These are phyloP conservation scores for Pyrgilauda ruficollis DNA, from an alignment of 2,113 vertebrate species.

Conservation along the genomic window DNA sequence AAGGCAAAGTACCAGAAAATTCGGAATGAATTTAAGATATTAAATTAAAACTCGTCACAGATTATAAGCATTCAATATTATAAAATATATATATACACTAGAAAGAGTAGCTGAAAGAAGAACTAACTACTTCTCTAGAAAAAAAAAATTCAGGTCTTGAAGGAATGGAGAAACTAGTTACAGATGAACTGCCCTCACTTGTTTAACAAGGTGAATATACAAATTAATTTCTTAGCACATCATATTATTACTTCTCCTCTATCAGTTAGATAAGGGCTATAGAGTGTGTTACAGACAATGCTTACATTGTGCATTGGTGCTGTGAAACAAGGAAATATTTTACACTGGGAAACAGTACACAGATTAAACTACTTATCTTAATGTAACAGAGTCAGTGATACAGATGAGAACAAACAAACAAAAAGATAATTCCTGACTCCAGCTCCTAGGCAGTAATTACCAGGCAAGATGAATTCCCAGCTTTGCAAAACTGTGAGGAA, in stretches of 20 bases:
- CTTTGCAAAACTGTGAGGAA: neutral
- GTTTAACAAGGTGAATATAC: neutral
- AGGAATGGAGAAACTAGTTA: neutral
- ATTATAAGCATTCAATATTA: neutral
- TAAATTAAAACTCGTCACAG: neutral
- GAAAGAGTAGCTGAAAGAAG: neutral
- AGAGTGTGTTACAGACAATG: neutral
- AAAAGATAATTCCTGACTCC: neutral
- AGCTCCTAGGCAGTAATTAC: neutral
- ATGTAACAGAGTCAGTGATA: neutral
- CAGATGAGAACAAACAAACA: constrained; percentile 20
- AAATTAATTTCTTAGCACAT: neutral
- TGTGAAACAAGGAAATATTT: constrained; percentile 7
- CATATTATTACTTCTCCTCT: neutral
- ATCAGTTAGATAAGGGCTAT: neutral
- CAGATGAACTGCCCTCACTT: neutral
- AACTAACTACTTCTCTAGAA: neutral
- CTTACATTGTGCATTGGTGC: neutral
- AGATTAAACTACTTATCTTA: constrained; percentile 41
- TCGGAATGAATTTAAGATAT: neutral
- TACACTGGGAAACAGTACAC: neutral
- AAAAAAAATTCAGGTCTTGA: neutral
- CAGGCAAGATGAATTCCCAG: neutral
- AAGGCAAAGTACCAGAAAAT: neutral
- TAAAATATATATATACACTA: neutral